Evolutionary conservation across 1,140 invertebrate species (phyloP), one percentile per base, ranked within the genome.

Genomic region (Arion vulgaris): DNA sequence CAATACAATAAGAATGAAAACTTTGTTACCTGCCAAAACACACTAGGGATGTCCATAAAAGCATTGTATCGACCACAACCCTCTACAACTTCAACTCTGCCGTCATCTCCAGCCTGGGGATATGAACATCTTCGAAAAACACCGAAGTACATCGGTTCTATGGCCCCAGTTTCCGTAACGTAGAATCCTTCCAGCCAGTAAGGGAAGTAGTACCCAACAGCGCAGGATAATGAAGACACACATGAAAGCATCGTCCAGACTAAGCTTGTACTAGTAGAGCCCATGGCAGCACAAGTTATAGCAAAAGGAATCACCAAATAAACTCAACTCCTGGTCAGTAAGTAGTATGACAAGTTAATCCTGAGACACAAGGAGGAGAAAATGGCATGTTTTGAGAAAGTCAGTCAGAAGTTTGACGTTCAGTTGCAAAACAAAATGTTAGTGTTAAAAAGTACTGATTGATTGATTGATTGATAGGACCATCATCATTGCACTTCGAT

Each of bases 51-150:
- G 87, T 95, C 95, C 91, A 91, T 92, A 87, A 95, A 95, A 91
- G 94, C 94, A 28, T 94, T 94, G 89, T 95, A 95, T 71, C 95
- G 92, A 19, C 95, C 95, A 87, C 95, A 95, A 88, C 95, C 94
- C 13, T 85, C 68, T 0, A 91, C 85, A 51, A 90, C 83, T 34
- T 94, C 91, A 39, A 93, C 89, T 11, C 92, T 91, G n/a, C 87
- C 88, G 1, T 93, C 92, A 53, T 91, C 85, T 82, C 91, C 93
- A 38, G 87, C 76, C 1, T 80, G 78, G 17, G 95, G 95, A 87
- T 95, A 95, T 91, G 95, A 95, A 90, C 95, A 95, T 49, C 95
- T 93, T 19, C 95, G 93, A 89, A 95, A 95, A 69, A 94, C 94
- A 84, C 94, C 94, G 90, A 95, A 95, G 89, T 94, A 95, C 51